Conservation (phyloP, 2,113 vertebrate genomes). For the Amphiprion ocellaris region DNA sequence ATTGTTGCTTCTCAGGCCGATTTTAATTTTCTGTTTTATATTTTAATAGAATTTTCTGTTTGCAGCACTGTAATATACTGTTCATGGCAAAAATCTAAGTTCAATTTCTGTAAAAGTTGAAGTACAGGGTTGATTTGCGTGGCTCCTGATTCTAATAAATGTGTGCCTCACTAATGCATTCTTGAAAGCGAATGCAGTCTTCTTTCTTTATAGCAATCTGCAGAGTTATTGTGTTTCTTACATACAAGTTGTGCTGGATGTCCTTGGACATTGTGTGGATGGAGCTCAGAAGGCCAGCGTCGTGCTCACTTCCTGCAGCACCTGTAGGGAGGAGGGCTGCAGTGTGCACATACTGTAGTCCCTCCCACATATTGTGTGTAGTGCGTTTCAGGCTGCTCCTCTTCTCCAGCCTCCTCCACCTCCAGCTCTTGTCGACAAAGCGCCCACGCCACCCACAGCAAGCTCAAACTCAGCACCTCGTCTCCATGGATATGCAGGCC, state of each 20-base stretch:
- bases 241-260: conserved; percentile 24
- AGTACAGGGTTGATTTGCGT: no score
- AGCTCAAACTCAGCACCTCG: conserved; percentile 63
- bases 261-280: conserved; percentile 64
- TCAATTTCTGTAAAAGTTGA: no score
- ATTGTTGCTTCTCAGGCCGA: neutral
- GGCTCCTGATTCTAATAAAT: neutral
- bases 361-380: conserved; percentile 52
- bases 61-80: neutral
- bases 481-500: conserved; percentile 84
- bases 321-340: neutral
- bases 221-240: conserved; percentile 7
- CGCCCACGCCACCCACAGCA: conserved; percentile 71
- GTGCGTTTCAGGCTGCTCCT: conserved; percentile 53
- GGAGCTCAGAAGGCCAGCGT: conserved; percentile 48
- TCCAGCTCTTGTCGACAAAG: conserved; percentile 70
- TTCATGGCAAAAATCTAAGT: no score
- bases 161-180: neutral
- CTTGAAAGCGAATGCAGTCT: neutral
- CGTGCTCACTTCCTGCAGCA: conserved; percentile 39
- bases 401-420: conserved; percentile 66
- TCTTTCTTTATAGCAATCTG: conserved; percentile 9
- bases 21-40: neutral
- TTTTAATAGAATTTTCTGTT: neutral
- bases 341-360: conserved; percentile 31